Evolutionary conservation across 1,140 invertebrate species (phyloP), one percentile per base, ranked within the genome.

Genomic region (Drosophila sturtevanti): DNA sequence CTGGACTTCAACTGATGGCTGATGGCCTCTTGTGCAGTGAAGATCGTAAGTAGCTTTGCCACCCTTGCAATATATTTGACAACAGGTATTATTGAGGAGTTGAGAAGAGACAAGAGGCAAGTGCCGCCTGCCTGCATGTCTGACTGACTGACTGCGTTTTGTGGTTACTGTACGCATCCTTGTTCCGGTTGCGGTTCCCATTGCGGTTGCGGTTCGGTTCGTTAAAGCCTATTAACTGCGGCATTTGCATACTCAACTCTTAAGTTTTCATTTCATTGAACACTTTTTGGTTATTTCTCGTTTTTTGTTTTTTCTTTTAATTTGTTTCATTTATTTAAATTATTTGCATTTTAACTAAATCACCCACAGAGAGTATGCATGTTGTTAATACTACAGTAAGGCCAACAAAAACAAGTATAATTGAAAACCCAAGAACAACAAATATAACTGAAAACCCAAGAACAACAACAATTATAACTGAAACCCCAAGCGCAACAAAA

Each of bases 1-100:
- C 97, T 79, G 96, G 96, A 1, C 93, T 97, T 1, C 93, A 94
- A 60, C 93, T 98, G 21, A 93, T 96, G 73, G 92, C 94, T 1
- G 96, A 98, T 92, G 95, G 96, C 68, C 94, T 97, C 60, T 98
- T 96, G 93, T 98, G 97, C 92, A 95, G 96, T 66, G 95, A 96
- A 89, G 96, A 97, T 93, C 95, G 97, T 98, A 93, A 95, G 95
- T 94, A 69, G 27, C 54, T 18, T 56, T 56, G 38, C 34, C n/a
- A n/a, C n/a, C 96, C 64, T 94, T 95, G 72, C 98, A 98, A 93
- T 95, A 98, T 97, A 93, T 73, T 95, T 96, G 14, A 95, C 34
- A 22, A 6, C 11, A 22, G 56, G 21, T 18, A 51, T 51, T 21
- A 16, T 3, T 21, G 10, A 16, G 44, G 27, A 31, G 5, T 31